Conservation (phyloP, 2,888 invertebrate species). For the Lasioglossum zephyrum region DNA sequence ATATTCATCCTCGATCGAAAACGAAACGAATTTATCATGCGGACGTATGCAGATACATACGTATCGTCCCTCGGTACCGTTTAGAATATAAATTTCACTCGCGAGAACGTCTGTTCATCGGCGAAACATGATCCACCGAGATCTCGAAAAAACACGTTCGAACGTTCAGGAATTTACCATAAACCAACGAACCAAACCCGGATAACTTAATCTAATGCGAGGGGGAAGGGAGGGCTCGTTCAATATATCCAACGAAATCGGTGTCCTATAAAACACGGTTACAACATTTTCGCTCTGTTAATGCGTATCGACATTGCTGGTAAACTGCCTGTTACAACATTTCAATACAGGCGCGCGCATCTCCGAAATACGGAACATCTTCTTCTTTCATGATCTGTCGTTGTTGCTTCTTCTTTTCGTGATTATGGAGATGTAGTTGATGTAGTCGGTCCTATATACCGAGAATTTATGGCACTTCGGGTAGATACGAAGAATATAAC, state of each 20-base stretch:
- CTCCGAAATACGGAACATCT: background rate
- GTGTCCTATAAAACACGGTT: background rate
- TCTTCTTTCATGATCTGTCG: background rate
- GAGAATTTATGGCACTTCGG: background rate
- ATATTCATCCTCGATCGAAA: conserved; percentile 11
- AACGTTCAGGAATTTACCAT: background rate
- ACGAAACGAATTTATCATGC: background rate
- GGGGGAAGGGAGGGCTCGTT: conserved; percentile 8
- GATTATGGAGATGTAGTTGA: background rate
- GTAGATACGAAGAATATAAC: background rate
- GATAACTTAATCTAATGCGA: conserved; percentile 1
- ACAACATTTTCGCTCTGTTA: background rate
- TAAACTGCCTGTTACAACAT: conserved; percentile 5
- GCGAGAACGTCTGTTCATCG: background rate
- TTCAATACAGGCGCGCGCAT: background rate
- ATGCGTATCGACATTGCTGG: conserved; percentile 4
- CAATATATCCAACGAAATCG: background rate
- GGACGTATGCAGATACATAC: background rate
- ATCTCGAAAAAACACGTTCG: background rate
- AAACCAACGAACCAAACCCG: background rate
- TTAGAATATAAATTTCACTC: background rate
- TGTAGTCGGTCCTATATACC: background rate
- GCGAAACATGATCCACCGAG: background rate
- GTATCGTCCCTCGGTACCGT: background rate
- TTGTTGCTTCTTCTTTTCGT: background rate